Evolutionary conservation across 2,113 vertebrate genomes (phyloP), one percentile per base, ranked within the genome.

Genomic region (Paradisaea rubra): DNA sequence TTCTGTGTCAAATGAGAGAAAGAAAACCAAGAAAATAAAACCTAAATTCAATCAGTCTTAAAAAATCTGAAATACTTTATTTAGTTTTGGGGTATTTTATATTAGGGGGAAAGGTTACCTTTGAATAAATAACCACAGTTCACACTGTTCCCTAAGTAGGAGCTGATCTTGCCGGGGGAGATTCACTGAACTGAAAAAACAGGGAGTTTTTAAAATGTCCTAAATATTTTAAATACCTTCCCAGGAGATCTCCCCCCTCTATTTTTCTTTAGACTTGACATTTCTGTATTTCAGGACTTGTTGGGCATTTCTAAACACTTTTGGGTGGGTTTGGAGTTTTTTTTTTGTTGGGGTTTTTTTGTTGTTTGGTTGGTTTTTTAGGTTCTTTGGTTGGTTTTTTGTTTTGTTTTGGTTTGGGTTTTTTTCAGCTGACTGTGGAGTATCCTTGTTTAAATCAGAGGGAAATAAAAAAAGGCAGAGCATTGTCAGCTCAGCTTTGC

Each of bases 201-300:
- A 31, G 5, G 15, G 47, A 54, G 33, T 49, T 88, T 81, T 87
- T 49, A 0, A 23, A 42, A 59, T 74, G 57, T 81, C 60, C 77
- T 91, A 47, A 83, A 73, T 92, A 86, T 68, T 95, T 93, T 56
- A 81, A 78, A 71, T 56, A 64, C 8, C 39, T 77, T 96, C 80
- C 44, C 47, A 56, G 22, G 33, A 64, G 80, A 41, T 49, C 68
- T 78, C 21, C 4, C 21, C 5, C 15, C 10, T 81, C 31, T 50
- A 11, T 86, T 90, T 91, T 88, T 33, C 68, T 84, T 78, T 63
- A 49, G 20, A 54, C 23, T 74, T 86, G 52, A 81, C 24, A 52
- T 71, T 86, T 92, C 65, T 81, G 18, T 31, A 56, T 71, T 68
- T 88, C 69, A 68, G 44, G 39, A 49, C 13, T 70, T 86, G 25